Conservation (phyloP, 35 echinoderm and acorn worm genomes). For the Strongylocentrotus purpuratus region DNA sequence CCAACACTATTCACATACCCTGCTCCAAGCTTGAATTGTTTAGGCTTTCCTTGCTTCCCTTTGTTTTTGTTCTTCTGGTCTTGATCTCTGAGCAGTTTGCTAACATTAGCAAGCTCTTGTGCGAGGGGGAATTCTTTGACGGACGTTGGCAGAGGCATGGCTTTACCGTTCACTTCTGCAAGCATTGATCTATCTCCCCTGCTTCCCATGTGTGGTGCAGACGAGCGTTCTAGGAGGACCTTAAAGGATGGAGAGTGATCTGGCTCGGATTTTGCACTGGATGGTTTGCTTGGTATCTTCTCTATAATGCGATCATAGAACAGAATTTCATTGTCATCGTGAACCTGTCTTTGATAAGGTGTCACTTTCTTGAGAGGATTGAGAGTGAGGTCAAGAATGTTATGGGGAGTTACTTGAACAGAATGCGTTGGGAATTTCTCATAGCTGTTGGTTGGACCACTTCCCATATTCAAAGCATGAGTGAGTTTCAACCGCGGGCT, state of each 20-base stretch:
- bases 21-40: constrained; percentile 33
- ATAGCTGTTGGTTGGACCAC: constrained; percentile 45
- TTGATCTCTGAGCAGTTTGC: constrained; percentile 58
- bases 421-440: constrained; percentile 57
- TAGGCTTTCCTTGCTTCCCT: constrained; percentile 36
- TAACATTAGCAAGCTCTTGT: constrained; percentile 56
- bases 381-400: constrained; percentile 34
- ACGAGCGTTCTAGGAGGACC: not conserved
- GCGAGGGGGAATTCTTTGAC: constrained; percentile 66
- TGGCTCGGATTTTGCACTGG: constrained; percentile 11
- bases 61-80: constrained; percentile 50
- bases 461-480: not conserved
- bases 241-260: constrained; percentile 17
- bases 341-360: constrained; percentile 69
- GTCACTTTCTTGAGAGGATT: constrained; percentile 86
- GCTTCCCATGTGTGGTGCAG: not conserved
- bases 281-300: not conserved
- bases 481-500: constrained; percentile 13
- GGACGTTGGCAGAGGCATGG: not conserved
- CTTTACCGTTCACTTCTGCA: constrained; percentile 24
- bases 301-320: not conserved
- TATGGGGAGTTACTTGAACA: not conserved
- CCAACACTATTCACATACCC: constrained; percentile 20
- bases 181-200: constrained; percentile 21
- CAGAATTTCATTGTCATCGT: constrained; percentile 76